phyloP scores from a whole-genome alignment of 2,888 invertebrate genomes.

The Cenopis cana region DNA sequence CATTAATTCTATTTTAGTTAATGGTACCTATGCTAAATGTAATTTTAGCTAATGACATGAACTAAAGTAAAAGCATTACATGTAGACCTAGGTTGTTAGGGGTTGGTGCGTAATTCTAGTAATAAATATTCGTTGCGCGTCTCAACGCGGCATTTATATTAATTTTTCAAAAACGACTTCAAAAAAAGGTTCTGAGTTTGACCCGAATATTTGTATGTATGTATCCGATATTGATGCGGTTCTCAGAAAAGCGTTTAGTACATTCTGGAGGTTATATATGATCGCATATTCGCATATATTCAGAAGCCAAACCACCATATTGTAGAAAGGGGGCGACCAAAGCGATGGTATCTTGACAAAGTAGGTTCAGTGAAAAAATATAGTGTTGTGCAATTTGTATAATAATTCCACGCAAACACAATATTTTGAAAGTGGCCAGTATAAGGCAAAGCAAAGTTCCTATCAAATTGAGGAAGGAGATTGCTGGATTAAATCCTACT shows the following conservation, averaged over 20 bases:
- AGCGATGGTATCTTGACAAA: no score
- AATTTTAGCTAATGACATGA: neutral
- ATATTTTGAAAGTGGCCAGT: no score
- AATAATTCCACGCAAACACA: no score
- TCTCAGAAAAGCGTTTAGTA: no score
- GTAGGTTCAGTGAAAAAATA: no score
- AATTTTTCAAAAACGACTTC: neutral
- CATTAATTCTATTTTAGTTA: slow-evolving; percentile 5
- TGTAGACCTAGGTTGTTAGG: neutral
- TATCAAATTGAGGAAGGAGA: neutral
- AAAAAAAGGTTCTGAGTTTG: no score
- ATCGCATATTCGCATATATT: neutral
- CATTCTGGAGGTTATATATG: no score
- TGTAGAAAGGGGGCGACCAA: no score
- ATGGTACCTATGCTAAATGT: slow-evolving; percentile 19
- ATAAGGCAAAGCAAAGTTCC: no score
- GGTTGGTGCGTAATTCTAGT: slow-evolving; percentile 1
- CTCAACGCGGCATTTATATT: neutral
- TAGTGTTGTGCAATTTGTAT: no score
- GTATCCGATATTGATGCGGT: no score
- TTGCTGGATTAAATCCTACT: neutral
- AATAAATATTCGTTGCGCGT: slow-evolving; percentile 17
- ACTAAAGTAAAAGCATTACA: slow-evolving; percentile 14
- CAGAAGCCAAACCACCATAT: neutral
- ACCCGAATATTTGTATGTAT: no score